Base-by-base conservation (phyloP, 2,888 invertebrate species). In the Hipparchia sbordonii region DNA sequence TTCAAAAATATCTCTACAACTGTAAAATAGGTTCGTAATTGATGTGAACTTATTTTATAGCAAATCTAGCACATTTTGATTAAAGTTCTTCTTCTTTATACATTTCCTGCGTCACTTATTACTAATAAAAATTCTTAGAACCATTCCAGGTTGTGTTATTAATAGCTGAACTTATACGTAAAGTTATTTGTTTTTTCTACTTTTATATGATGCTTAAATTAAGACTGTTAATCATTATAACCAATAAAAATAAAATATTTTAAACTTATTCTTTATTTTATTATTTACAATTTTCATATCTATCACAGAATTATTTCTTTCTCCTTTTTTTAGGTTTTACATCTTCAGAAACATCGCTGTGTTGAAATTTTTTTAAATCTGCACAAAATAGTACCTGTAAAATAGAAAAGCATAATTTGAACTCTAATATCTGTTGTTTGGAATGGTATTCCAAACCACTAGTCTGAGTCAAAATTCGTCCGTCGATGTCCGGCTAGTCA, bases 351-450 rank as follows among this genome's bases (percentile, higher is more conserved):
- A 71, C 78, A 13, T 82, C 82, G 13, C 79, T 82, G 57, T 90
- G 84, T 92, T 96, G 95, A 86, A 97, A 96, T 89, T 95, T 95
- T 90, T 96, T 96, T 72, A 97, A 89, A 85, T 97, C 97, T n/a
- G 97, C 96, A 87, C 97, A 96, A 87, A 97, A 97, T 61, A 97
- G 86, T 9, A 97, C 95, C 97, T 97, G 85, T 6, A 94, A 94
- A 71, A 71, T n/a, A 48, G 10, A 12, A 39, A 10, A 54, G 39
- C 5, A 39, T 4, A 39, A 39, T 2, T 39, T 39, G 39, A 39
- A 39, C 2, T 4, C 39, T 39, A 23, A 23, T 23, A 23, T 23
- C 23, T 23, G 1, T 23, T 23, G 23, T 23, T 23, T 23, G 23
- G 23, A 23, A 23, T 23, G 1, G 23, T 23, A 23, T 23, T 23